Conservation (phyloP, 2,888 invertebrate genomes). For the Tipula helvola region DNA sequence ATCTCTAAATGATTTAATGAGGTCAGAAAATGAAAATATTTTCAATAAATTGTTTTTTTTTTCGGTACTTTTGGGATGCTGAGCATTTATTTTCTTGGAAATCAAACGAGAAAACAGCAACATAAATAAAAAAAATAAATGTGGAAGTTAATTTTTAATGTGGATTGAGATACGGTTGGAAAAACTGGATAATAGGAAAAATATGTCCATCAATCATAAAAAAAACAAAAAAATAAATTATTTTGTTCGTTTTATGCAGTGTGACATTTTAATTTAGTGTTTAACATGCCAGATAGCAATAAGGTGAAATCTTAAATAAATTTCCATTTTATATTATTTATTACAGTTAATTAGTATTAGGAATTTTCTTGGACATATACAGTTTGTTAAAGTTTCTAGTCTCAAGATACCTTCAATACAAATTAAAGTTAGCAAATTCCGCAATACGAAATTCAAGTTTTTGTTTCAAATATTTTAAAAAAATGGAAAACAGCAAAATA, state of each 20-base stretch:
- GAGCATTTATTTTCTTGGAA: not conserved
- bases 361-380: not conserved
- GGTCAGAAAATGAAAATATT: not conserved
- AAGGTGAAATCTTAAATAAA: not conserved
- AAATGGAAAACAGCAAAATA: not conserved
- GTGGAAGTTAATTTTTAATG: not conserved
- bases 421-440: not conserved
- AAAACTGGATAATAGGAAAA: not conserved
- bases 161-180: not conserved
- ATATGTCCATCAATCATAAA: not conserved
- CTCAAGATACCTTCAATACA: not conserved
- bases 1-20: not conserved
- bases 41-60: not conserved
- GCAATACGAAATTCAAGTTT: not conserved
- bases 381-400: not conserved
- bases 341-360: not conserved
- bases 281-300: not conserved
- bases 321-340: not conserved
- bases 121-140: not conserved
- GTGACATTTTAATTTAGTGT: not conserved
- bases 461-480: not conserved
- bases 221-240: not conserved
- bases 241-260: not conserved
- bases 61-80: not conserved
- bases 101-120: not conserved